A percentile compares a stretch with the other conserved stretches of the same genome.
These are phyloP conservation scores for Porphyrio hochstetteri DNA, from an alignment of 2,113 vertebrate species.

Conservation along the genomic window DNA sequence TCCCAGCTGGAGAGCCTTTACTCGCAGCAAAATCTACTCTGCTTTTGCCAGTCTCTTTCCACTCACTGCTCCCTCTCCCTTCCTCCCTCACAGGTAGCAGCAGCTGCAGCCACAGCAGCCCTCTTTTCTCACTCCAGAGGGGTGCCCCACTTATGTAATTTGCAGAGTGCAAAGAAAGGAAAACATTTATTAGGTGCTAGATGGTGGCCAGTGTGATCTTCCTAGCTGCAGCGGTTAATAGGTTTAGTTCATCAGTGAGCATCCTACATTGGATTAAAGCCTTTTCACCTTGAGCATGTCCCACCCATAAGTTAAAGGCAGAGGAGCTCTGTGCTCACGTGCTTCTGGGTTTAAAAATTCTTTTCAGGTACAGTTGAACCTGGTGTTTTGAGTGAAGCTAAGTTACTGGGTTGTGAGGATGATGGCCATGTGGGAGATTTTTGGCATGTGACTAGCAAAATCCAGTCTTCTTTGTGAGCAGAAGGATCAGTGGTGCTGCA, in stretches of 20 bases:
- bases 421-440: neutral
- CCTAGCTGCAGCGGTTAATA: neutral
- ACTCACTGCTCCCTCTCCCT: neutral
- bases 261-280: neutral
- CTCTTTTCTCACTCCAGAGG: neutral
- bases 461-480: neutral
- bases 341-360: neutral
- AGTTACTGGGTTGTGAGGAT: neutral
- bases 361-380: neutral
- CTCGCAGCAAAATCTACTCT: neutral
- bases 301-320: neutral
- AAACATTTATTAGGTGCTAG: neutral
- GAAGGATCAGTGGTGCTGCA: neutral
- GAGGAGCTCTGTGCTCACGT: neutral
- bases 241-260: neutral
- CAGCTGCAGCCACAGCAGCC: neutral
- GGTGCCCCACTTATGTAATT: neutral
- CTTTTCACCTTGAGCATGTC: neutral
- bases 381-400: neutral
- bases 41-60: neutral
- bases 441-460: neutral
- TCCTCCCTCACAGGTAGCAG: neutral
- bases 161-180: neutral
- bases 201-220: neutral
- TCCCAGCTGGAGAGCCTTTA: slow-evolving; percentile 10